These are phyloP conservation scores for Lasioglossum morio DNA, from an alignment of 2,888 invertebrate species.

Conservation along the genomic window DNA sequence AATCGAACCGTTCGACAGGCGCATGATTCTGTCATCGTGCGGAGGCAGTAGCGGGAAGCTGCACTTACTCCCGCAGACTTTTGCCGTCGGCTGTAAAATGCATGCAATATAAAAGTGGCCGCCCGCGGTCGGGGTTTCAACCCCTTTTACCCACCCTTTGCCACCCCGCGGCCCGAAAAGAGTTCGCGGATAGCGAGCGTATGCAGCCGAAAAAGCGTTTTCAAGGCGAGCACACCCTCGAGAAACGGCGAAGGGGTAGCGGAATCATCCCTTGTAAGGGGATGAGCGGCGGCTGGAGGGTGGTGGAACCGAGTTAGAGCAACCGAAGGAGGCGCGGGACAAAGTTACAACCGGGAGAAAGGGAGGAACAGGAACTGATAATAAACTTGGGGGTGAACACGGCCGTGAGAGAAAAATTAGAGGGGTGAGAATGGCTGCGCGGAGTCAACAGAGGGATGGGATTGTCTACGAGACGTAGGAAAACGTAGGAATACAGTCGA, in stretches of 20 bases:
- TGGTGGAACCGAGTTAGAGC: neutral
- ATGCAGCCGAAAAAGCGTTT: neutral
- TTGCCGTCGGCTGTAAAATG: constrained; percentile 65
- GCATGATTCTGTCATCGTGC: constrained; percentile 27
- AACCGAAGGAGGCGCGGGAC: neutral
- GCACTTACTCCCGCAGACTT: constrained; percentile 17
- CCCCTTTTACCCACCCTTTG: constrained; percentile 6
- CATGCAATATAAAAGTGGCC: constrained; percentile 66
- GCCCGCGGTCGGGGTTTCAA: constrained; percentile 11
- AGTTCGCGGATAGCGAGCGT: neutral
- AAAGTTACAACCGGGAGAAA: constrained; percentile 1
- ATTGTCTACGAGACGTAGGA: neutral
- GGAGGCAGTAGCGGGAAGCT: neutral
- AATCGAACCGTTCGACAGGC: constrained; percentile 29
- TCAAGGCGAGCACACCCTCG: neutral
- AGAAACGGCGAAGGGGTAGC: neutral
- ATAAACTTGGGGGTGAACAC: neutral
- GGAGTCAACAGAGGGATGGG: neutral
- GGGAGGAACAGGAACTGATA: neutral
- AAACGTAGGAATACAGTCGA: neutral
- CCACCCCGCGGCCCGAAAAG: neutral
- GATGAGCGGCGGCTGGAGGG: neutral
- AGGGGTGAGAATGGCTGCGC: neutral
- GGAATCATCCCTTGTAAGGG: neutral
- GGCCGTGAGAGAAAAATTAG: neutral